Evolutionary conservation across 64 coral and sea anemone species (phyloP), one percentile per base, ranked within the genome.

Genomic region (Montipora efflorescens): DNA sequence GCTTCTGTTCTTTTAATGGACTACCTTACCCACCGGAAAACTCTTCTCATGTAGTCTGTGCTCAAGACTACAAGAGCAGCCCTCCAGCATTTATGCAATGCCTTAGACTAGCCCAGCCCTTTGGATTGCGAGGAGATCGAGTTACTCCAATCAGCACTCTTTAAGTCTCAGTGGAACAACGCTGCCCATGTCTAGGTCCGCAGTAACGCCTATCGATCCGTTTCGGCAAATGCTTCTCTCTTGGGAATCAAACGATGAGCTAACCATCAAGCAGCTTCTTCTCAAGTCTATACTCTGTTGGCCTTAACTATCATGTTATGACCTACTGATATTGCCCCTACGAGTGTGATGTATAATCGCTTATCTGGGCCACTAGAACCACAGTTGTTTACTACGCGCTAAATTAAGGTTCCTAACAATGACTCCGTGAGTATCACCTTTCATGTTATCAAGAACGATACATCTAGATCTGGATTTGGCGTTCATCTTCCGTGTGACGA

Each of bases 191-290:
- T 73, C 18, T 73, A 73, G 20, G 69, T 73, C 69, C 8, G 18
- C 19, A 73, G 19, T 73, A 73, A 20, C 23, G 69, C 69, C 69
- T 7, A 73, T 73, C 69, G 19, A 18, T n/a, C 69, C 3, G 2
- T 73, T 73, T 73, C 69, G 69, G 18, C 69, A 73, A 18, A 12
- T 73, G 69, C 23, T 73, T 73, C 69, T n/a, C 69, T 73, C 69
- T 73, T 73, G 69, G 69, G 69, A 20, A 68, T 20, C 69, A n/a
- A 73, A 73, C 19, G 69, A 73, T 22, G 7, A 73, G 18, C 18
- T 73, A 68, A 5, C 69, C 19, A 20, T 73, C 69, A 73, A 73
- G 18, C 15, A 73, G 20, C 69, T n/a, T 73, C 19, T 18, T 20
- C 69, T 73, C 18, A 73, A 23, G 22, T 23, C 22, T 23, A 23